Base-by-base conservation (phyloP, 2,888 invertebrate species). In the Autographa gamma region DNA sequence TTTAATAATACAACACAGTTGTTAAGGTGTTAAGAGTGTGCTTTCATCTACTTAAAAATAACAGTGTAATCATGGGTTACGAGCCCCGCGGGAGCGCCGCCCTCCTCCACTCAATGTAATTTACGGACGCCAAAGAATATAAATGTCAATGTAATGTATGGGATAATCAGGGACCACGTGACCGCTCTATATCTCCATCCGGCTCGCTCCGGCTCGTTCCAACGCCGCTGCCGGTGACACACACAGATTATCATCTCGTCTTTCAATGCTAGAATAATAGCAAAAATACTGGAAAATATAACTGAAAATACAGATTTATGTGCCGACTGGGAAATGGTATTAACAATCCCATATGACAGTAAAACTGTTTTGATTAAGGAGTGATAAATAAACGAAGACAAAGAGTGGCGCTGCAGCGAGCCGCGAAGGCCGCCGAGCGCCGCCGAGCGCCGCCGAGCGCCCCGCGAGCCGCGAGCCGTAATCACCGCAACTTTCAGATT, bases 121-220 rank as follows among this genome's bases (percentile, higher is more conserved):
- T 54, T 54, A 54, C 54, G 54, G n/a, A 54, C 54, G 18, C 54
- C 54, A 54, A 54, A 18, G 54, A 54, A 54, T 54, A 54, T 54
- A 54, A 54, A 54, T 54, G 54, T 54, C 54, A 54, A 54, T 54
- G 54, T 18, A 54, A 54, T 54, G 54, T 54, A 54, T 54, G 54
- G 54, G 54, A 54, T 54, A 54, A 54, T 54, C 54, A 54, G 54
- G 11, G 54, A 54, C 54, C 54, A 54, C 54, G 54, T 54, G 54
- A 54, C 54, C 54, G 54, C 19, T 54, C 19, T 54, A 54, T 54
- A 54, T 54, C 54, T 19, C 54, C 19, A 54, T n/a, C n/a, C n/a
- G n/a, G n/a, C 2, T 18, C 54, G 19, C 11, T 19, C 19, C 18
- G 18, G 54, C 11, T 54, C 54, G 54, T 16, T 43, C 14, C 14